These are phyloP conservation scores for Automeris io DNA, from an alignment of 2,888 invertebrate species.

Conservation along the genomic window DNA sequence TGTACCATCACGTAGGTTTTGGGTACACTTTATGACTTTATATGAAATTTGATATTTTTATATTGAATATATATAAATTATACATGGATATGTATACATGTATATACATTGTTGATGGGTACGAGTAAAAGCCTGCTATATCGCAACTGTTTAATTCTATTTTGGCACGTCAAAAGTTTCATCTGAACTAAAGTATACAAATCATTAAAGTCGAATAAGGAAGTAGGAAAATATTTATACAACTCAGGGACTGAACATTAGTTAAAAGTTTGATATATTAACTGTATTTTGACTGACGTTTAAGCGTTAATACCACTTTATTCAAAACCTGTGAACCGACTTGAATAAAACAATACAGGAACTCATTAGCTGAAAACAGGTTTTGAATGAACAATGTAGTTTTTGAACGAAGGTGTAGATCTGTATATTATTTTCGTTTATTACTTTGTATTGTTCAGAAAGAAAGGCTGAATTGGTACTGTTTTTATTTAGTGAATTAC, in stretches of 20 bases:
- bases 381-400: constrained; percentile 72
- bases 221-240: constrained; percentile 76
- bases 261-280: constrained; percentile 76
- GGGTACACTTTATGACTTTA: constrained; percentile 78
- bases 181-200: constrained; percentile 77
- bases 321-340: constrained; percentile 73
- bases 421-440: constrained; percentile 40
- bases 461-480: constrained; percentile 54
- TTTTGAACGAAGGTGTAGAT: constrained; percentile 57
- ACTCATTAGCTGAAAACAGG: constrained; percentile 68
- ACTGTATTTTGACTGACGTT: constrained; percentile 73
- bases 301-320: constrained; percentile 66
- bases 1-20: constrained; percentile 77
- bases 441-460: constrained; percentile 36
- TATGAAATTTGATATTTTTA: constrained; percentile 77
- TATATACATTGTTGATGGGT: constrained; percentile 77
- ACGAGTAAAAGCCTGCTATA: constrained; percentile 73
- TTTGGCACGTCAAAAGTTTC: constrained; percentile 75
- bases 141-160: constrained; percentile 77
- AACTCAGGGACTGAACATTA: constrained; percentile 76
- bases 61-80: constrained; percentile 77
- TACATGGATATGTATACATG: constrained; percentile 77
- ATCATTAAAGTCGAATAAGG: constrained; percentile 75
- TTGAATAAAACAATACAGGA: constrained; percentile 58
- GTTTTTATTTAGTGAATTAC: constrained; percentile 40